Conservation (phyloP, 2,888 invertebrate species). For the Carterocephalus palaemon region DNA sequence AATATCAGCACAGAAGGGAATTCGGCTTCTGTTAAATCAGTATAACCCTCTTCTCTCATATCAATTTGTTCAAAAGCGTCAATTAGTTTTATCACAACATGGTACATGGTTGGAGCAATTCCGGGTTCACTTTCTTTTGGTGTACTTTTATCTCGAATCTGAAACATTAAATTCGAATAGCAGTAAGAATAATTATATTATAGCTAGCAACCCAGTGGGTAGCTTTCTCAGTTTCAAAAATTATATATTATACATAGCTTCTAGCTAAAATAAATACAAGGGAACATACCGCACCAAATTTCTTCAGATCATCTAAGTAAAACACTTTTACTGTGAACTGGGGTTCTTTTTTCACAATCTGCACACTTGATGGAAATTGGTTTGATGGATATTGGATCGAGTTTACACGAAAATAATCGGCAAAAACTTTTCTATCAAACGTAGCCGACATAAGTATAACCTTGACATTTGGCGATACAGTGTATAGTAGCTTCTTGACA, state of each 20-base stretch:
- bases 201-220: not conserved
- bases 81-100: constrained; percentile 80
- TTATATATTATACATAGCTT: too few relatives aligned
- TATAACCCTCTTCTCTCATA: constrained; percentile 55
- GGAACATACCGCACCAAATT: constrained; percentile 68
- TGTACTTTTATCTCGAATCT: constrained; percentile 40
- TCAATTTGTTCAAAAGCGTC: constrained; percentile 83
- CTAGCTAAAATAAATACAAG: too few relatives aligned
- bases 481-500: constrained; percentile 86
- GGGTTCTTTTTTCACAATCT: constrained; percentile 67
- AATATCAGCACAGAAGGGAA: constrained; percentile 89
- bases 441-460: constrained; percentile 96
- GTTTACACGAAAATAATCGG: constrained; percentile 80
- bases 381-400: constrained; percentile 40
- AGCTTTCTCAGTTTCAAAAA: too few relatives aligned
- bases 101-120: constrained; percentile 80
- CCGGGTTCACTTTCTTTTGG: constrained; percentile 73
- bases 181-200: not conserved
- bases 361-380: constrained; percentile 58
- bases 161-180: not conserved
- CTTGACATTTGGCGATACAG: constrained; percentile 62
- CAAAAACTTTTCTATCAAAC: constrained; percentile 85
- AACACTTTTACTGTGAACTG: constrained; percentile 79
- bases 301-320: constrained; percentile 78
- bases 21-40: constrained; percentile 44